A percentile compares a stretch with the other conserved stretches of the same genome.
phyloP scores from a whole-genome alignment of 2,888 invertebrate species.

The Artemia sinica region DNA sequence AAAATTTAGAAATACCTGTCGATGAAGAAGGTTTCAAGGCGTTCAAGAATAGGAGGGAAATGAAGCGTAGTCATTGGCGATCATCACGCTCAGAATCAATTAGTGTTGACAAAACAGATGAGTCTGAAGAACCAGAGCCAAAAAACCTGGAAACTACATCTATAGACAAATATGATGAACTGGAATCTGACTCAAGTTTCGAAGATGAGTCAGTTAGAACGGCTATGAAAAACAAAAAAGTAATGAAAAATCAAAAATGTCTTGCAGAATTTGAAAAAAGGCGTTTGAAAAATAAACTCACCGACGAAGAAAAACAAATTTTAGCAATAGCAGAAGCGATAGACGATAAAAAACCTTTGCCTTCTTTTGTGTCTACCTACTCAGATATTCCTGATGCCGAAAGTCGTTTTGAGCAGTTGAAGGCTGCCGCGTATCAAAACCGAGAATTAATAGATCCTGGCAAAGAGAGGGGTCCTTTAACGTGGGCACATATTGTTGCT shows the following conservation, averaged over 20 bases:
- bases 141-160: conserved; percentile 16
- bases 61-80: conserved; percentile 8
- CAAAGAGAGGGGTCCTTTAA: not conserved
- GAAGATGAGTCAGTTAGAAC: conserved; percentile 13
- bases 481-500: conserved; percentile 9
- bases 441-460: not conserved
- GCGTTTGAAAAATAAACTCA: conserved; percentile 16
- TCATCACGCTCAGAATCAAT: conserved; percentile 20
- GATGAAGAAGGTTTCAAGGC: not conserved
- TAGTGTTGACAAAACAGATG: conserved; percentile 18
- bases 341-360: conserved; percentile 9
- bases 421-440: not conserved
- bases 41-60: conserved; percentile 10
- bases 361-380: not conserved
- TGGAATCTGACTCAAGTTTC: conserved; percentile 22
- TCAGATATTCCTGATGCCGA: conserved; percentile 6
- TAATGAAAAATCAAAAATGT: conserved; percentile 14
- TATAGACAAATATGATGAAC: conserved; percentile 16
- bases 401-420: not conserved
- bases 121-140: conserved; percentile 13
- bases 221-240: conserved; percentile 17
- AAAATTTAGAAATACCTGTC: not conserved
- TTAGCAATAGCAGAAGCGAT: conserved; percentile 21
- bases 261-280: conserved; percentile 18
- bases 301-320: conserved; percentile 21